These are phyloP conservation scores for Sardinella longiceps DNA, from an alignment of 2,797 vertebrate genomes.

Conservation along the genomic window DNA sequence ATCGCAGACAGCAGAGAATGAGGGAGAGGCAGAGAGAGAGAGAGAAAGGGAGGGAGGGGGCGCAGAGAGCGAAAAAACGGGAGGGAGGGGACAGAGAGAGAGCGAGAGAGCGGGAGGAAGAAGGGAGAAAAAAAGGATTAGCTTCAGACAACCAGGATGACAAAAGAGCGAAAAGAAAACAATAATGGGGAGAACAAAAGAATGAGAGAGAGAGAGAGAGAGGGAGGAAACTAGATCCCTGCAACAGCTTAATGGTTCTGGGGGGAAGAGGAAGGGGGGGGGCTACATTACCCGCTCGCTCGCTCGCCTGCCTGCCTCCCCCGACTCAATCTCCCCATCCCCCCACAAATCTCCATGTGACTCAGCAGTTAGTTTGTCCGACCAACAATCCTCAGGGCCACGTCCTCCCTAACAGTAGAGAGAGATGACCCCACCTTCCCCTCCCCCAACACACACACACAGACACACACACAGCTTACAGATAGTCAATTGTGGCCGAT, in stretches of 20 bases:
- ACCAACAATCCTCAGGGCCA: not conserved
- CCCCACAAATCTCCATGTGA: not conserved
- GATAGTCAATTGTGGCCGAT: not conserved
- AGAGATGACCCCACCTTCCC: not conserved
- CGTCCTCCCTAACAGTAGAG: not conserved
- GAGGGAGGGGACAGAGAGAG: not conserved
- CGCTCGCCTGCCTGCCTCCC: too few species aligned
- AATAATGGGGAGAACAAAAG: not conserved
- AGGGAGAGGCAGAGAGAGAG: not conserved
- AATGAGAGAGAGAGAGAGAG: not conserved
- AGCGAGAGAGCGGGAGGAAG: conserved; percentile 22
- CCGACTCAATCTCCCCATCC: not conserved
- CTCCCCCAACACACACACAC: too few species aligned
- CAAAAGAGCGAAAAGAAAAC: not conserved
- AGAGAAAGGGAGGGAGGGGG: conserved; percentile 15
- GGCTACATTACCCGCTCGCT: not conserved
- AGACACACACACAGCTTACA: too few species aligned
- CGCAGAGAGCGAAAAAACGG: not conserved
- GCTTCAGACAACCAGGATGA: conserved; percentile 86
- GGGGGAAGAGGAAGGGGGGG: not conserved
- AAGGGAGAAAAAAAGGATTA: conserved; percentile 71
- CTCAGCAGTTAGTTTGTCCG: not conserved
- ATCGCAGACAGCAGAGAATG: not conserved
- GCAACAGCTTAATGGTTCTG: not conserved
- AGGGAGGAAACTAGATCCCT: not conserved